phyloP scores from a whole-genome alignment of 2,113 vertebrate genomes.

The Sylvia atricapilla region DNA sequence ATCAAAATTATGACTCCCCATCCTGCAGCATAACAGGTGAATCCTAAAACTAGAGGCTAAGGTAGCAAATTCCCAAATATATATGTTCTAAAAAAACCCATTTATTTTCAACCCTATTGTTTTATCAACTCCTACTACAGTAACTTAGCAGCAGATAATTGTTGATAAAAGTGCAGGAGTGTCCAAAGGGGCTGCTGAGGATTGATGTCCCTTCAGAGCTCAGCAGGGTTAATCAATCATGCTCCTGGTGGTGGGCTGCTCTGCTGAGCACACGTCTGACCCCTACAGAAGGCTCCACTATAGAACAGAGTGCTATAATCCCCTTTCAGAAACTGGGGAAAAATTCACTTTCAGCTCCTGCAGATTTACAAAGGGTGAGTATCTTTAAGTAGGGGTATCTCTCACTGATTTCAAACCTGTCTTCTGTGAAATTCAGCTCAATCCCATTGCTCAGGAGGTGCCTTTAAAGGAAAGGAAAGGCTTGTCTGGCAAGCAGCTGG shows the following conservation, averaged over 20 bases:
- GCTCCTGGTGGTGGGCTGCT: background rate
- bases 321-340: background rate
- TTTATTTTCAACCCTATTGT: background rate
- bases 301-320: background rate
- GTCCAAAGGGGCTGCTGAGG: background rate
- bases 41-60: background rate
- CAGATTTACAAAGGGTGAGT: background rate
- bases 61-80: background rate
- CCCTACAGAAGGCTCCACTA: background rate
- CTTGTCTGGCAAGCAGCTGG: background rate
- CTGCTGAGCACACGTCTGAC: background rate
- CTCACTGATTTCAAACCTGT: background rate
- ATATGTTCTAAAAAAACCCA: background rate
- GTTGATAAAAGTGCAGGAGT: background rate
- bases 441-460: background rate
- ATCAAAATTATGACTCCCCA: background rate
- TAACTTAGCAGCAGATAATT: background rate
- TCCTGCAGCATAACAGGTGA: background rate
- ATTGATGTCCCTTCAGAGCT: background rate
- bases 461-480: fast-evolving
- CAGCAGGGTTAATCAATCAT: background rate
- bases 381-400: background rate
- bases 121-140: background rate
- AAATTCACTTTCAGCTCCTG: background rate
- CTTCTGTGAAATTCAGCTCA: background rate